phyloP scores from a whole-genome alignment of 2,797 vertebrate species.

The Schizothorax lantsangensis region DNA sequence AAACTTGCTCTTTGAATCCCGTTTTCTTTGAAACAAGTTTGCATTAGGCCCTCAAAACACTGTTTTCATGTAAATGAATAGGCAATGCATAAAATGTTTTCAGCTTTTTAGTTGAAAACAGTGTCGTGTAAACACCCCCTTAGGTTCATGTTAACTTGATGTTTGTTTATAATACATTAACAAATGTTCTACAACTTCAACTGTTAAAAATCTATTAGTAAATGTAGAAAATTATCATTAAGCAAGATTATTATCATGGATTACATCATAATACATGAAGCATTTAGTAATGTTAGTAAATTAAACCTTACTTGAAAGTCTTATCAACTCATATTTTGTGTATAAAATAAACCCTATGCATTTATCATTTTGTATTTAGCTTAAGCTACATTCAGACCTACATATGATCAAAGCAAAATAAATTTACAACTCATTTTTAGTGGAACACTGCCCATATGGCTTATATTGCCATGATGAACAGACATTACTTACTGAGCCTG shows the following conservation, averaged over 20 bases:
- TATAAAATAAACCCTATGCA: neutral
- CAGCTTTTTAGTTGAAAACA: neutral
- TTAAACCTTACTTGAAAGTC: neutral
- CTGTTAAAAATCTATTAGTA: constrained; percentile 1
- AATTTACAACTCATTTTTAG: neutral
- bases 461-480: constrained; percentile 37
- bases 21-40: neutral
- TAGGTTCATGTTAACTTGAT: neutral
- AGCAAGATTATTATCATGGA: neutral
- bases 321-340: neutral
- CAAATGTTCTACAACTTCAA: neutral
- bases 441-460: constrained; percentile 49
- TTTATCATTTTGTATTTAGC: neutral
- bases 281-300: neutral
- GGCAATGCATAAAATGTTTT: neutral
- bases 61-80: neutral
- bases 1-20: neutral
- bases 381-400: neutral
- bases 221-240: neutral
- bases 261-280: neutral
- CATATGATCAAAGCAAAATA: constrained; percentile 15
- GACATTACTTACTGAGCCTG: constrained; percentile 42
- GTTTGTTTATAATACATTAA: neutral
- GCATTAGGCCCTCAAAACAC: neutral
- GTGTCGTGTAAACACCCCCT: neutral